Evolutionary conservation across 2,113 vertebrate genomes (phyloP), one percentile per base, ranked within the genome.

Genomic region (human (Homo sapiens)): DNA sequence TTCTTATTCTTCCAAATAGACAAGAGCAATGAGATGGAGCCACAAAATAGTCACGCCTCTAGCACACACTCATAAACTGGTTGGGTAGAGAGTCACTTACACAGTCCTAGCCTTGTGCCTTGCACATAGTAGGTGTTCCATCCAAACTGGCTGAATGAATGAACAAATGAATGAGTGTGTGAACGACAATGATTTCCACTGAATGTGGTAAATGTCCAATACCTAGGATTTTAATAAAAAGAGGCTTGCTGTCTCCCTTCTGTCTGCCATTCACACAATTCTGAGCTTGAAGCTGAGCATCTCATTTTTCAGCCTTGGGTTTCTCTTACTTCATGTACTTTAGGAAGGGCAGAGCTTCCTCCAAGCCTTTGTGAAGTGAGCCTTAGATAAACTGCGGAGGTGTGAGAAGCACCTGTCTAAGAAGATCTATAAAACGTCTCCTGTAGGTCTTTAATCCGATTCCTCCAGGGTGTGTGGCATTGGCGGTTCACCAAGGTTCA

Each of bases 321-420:
- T 88, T 84, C 52, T 97, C 91, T 96, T 40, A 88, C 94, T 96
- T 0, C 86, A 30, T 90, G 90, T 13, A 43, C 96, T 97, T 93
- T 93, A 94, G 88, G 98, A 93, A 96, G 78, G 75, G n/a, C 97
- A 97, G 92, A 48, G 18, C 91, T 98, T 96, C 32, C 8, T 96
- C 96, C 92, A 43, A 88, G 91, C 50, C 96, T 84, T 82, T 98
- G 90, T 0, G 2, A 96, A 98, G 93, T 32, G 75, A 98, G 98
- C 97, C 97, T 97, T 83, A 95, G 97, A 92, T 96, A 98, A 98
- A 98, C 90, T 64, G 96, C 95, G 81, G 96, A 98, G 98, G 98
- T 98, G 97, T 93, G 97, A 98, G 98, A 98, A 98, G 98, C 96
- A 97, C 98, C 97, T 98, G 97, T 97, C 98, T 90, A 38, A 97